Percentiles rank a stretch among this genome's conserved stretches.
phyloP scores from a whole-genome alignment of 2,797 vertebrate species.

The Mormyrus proboscirostris region DNA sequence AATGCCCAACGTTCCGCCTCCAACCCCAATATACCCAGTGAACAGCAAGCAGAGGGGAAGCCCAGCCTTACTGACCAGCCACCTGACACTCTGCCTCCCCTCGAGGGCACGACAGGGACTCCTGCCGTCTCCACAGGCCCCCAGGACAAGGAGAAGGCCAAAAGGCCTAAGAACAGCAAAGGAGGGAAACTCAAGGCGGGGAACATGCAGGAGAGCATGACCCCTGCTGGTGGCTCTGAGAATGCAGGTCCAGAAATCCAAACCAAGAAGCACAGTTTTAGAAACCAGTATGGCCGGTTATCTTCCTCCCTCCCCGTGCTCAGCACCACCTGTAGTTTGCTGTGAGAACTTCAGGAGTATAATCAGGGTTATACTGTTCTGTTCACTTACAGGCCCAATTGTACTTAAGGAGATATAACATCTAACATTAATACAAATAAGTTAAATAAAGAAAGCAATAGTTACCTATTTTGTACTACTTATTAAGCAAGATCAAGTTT shows the following conservation, averaged over 20 bases:
- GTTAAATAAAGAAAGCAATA: background rate
- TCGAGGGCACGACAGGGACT: slow-evolving; percentile 47
- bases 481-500: background rate
- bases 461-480: background rate
- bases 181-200: slow-evolving; percentile 43
- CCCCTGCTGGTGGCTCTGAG: slow-evolving; percentile 42
- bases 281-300: slow-evolving; percentile 57
- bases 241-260: slow-evolving; percentile 44
- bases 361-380: background rate
- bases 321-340: slow-evolving; percentile 54
- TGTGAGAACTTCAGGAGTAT: slow-evolving; percentile 43
- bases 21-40: slow-evolving; percentile 47
- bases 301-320: slow-evolving; percentile 55
- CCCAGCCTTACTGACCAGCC: slow-evolving; percentile 45
- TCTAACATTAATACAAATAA: background rate
- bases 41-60: slow-evolving; percentile 55
- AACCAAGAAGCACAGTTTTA: slow-evolving; percentile 56
- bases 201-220: slow-evolving; percentile 37
- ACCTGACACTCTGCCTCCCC: slow-evolving; percentile 42
- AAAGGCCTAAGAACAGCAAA: slow-evolving; percentile 60
- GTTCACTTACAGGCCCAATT: background rate
- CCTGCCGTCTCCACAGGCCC: slow-evolving; percentile 34
- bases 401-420: background rate
- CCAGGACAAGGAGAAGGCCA: slow-evolving; percentile 54
- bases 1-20: slow-evolving; percentile 53